A percentile compares a stretch with the other conserved stretches of the same genome.
Conservation (phyloP, 2,888 invertebrate genomes). For the Taphrorychus bicolor region DNA sequence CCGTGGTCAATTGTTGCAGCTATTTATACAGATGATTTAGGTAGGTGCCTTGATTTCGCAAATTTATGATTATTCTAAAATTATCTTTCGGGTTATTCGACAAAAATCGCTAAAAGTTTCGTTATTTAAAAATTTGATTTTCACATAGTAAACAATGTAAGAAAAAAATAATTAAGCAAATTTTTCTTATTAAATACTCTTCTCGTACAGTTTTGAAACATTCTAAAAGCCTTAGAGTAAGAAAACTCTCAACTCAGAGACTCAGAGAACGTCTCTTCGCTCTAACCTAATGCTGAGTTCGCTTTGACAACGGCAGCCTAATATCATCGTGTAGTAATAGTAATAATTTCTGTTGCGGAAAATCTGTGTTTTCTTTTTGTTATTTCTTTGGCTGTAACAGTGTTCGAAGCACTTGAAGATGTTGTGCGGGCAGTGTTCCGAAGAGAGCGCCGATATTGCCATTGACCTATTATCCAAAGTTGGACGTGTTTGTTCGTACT, state of each 20-base stretch:
- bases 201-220: too few species aligned
- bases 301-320: neutral
- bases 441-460: slow-evolving; percentile 50
- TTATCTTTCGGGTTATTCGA: slow-evolving; percentile 16
- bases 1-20: neutral
- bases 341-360: neutral
- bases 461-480: slow-evolving; percentile 52
- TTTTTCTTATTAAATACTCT: too few species aligned
- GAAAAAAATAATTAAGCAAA: too few species aligned
- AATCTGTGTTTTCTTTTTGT: slow-evolving; percentile 2
- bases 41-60: slow-evolving; percentile 21
- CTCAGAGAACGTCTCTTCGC: neutral
- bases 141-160: too few species aligned
- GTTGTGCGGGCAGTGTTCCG: slow-evolving; percentile 54
- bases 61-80: slow-evolving; percentile 31
- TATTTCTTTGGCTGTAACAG: neutral
- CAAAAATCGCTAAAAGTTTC: too few species aligned
- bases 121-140: too few species aligned
- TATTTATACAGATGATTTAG: slow-evolving; percentile 36
- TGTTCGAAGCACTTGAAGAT: too few species aligned
- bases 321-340: too few species aligned
- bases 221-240: too few species aligned
- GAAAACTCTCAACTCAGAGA: too few species aligned
- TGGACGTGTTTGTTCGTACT: slow-evolving; percentile 50
- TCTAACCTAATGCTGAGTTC: neutral